Base-by-base conservation (phyloP, 2,113 vertebrate genomes). In the Typhlomys cinereus region DNA sequence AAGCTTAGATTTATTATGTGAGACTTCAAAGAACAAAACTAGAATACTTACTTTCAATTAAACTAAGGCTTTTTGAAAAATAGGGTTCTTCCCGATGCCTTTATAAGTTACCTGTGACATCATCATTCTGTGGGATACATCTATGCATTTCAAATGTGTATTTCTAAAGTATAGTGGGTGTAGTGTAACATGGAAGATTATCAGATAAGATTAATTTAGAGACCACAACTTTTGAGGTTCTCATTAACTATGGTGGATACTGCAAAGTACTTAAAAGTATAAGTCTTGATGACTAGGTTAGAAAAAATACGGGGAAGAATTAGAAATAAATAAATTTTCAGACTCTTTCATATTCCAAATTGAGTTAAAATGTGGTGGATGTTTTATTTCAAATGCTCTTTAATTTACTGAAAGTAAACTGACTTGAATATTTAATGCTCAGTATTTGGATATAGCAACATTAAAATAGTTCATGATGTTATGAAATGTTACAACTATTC, bases 41-140 rank as follows among this genome's bases (percentile, higher is more conserved):
- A 81, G 74, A 85, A 80, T 27, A 61, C 62, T 59, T 81, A 46
- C 39, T 69, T 92, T 92, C 75, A 46, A 62, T 70, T 70, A 69
- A 94, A 86, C 34, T 54, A 73, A 86, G n/a, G 44, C 54, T 66
- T 66, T 67, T 66, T 48, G 85, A 85, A 74, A 89, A 90, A 85
- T 75, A 85, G 29, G 67, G 67, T 20, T 80, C n/a, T 75, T 18
- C 25, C 17, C 74, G 66, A 80, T 74, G 27, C 46, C 8, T 25
- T 92, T 39, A 25, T 36, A 89, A 81, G 17, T 67, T 29, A 36
- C 44, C 39, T 41, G 15, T 21, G n/a, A 70, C 31, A 36, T 27
- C 39, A 7, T 81, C 15, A 48, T 36, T 21, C 57, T 85, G 67
- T 31, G 59, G 8, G 8, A 41, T 41, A 4, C n/a, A 61, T 69